Conservation (phyloP, 2,113 vertebrate species). For the Gobius niger region DNA sequence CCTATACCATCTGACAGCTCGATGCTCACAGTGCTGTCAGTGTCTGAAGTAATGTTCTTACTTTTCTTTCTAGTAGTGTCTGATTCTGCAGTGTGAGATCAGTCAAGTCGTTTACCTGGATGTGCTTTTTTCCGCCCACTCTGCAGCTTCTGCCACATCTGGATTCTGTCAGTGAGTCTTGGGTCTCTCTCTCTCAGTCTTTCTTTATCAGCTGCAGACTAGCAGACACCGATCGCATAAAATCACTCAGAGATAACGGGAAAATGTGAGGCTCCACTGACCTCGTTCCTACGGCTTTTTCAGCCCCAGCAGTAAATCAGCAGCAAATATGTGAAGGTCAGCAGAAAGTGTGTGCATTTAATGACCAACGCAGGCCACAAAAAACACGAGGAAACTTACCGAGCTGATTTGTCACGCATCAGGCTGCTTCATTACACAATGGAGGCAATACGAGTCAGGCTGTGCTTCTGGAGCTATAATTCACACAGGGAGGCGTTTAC, state of each 20-base stretch:
- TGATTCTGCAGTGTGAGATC: no score
- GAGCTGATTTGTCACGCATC: no score
- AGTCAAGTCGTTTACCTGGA: not conserved
- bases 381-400: no score
- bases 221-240: conserved; percentile 5
- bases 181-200: conserved; percentile 7
- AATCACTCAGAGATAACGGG: not conserved
- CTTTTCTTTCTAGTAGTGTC: no score
- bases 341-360: not conserved
- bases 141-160: conserved; percentile 34
- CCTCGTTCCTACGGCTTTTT: not conserved
- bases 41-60: no score
- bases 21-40: no score
- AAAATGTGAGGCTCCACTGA: not conserved
- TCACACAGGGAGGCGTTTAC: no score
- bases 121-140: not conserved
- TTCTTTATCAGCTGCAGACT: conserved; percentile 1
- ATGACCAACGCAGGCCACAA: not conserved
- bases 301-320: not conserved
- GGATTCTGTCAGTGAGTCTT: conserved; percentile 41
- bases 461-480: no score
- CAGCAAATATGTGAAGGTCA: conserved; percentile 19
- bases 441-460: no score
- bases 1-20: no score
- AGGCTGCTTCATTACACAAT: no score